Evolutionary conservation across 2,888 invertebrate genomes (phyloP).

Genomic region (Teleiodes luculella): DNA sequence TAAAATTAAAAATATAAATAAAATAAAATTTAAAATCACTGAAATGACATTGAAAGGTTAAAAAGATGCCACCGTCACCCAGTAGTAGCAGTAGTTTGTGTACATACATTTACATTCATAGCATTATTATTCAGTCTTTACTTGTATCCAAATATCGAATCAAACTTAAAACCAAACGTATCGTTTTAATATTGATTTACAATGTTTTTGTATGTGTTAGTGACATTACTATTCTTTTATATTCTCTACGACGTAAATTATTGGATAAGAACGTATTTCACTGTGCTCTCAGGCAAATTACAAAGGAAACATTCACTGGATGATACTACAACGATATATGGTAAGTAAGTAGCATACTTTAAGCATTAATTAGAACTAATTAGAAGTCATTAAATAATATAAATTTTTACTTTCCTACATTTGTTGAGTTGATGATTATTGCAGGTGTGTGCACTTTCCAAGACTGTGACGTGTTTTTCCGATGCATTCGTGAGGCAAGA

Average conservation of each 20-base stretch:
- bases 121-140: constrained; percentile 10
- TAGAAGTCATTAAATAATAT: too few species aligned
- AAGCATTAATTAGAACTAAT: too few species aligned
- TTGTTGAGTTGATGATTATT: background rate
- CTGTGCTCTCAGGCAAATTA: constrained; percentile 81
- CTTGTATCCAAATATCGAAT: background rate
- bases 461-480: constrained; percentile 54
- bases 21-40: background rate
- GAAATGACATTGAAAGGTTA: background rate
- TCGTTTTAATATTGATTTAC: background rate
- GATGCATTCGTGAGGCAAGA: constrained; percentile 47
- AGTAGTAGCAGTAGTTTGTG: background rate
- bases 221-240: constrained; percentile 72
- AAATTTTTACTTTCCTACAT: background rate
- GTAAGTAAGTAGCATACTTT: constrained; percentile 61
- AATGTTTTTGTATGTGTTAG: constrained; percentile 35
- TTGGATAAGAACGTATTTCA: constrained; percentile 83
- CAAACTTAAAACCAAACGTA: background rate
- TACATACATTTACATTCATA: constrained; percentile 9
- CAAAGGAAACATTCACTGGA: constrained; percentile 81
- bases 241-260: constrained; percentile 85
- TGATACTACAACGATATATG: constrained; percentile 83
- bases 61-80: background rate
- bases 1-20: too few species aligned
- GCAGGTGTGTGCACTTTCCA: constrained; percentile 61